Percentiles rank a stretch among this genome's conserved stretches.
Evolutionary conservation across 2,113 vertebrate species (phyloP).

Genomic region (human): DNA sequence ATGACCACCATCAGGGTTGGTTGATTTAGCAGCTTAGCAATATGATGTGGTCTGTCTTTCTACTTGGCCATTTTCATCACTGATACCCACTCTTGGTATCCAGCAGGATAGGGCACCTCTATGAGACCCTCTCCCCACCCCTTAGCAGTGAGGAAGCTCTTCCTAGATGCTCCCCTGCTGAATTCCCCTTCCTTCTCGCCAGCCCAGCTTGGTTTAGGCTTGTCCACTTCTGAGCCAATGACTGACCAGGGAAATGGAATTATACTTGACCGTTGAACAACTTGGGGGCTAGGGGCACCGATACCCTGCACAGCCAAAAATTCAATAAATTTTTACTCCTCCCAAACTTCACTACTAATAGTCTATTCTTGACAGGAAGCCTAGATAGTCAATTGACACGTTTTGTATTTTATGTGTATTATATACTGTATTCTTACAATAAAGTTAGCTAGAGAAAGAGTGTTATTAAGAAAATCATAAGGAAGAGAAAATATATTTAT

Average conservation of each 20-base stretch:
- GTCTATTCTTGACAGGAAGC: background rate
- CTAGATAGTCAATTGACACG: background rate
- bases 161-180: background rate
- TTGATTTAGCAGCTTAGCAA: background rate
- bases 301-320: background rate
- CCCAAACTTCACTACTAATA: background rate
- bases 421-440: background rate
- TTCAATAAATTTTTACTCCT: background rate
- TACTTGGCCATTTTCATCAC: background rate
- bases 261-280: background rate
- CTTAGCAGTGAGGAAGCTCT: background rate
- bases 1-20: background rate
- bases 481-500: background rate
- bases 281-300: fast-evolving
- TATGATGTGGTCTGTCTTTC: background rate
- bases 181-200: background rate
- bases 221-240: background rate
- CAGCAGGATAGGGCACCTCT: background rate
- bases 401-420: background rate
- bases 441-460: background rate
- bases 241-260: background rate
- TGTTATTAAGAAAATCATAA: background rate
- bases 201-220: background rate
- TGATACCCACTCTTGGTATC: background rate
- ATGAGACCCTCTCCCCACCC: background rate